Percentiles rank a stretch among this genome's conserved stretches.
Conservation (phyloP, 2,113 vertebrate genomes). For the Meriones unguiculatus region DNA sequence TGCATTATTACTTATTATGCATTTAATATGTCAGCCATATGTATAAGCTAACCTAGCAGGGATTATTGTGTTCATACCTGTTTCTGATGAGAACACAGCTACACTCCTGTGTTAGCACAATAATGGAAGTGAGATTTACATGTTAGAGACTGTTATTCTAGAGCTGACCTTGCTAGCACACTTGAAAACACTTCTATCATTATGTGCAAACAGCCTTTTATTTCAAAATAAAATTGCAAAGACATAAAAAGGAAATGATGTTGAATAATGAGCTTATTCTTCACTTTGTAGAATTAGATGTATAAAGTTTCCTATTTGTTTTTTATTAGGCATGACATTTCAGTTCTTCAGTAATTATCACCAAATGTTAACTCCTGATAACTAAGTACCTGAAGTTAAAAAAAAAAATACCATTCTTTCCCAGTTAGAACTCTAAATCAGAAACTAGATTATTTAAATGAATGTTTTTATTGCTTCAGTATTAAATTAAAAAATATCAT, state of each 20-base stretch:
- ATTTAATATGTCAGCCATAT: slow-evolving; percentile 1
- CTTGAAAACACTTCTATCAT: neutral
- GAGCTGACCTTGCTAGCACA: neutral
- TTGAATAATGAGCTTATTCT: neutral
- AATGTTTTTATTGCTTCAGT: slow-evolving; percentile 14
- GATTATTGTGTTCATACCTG: neutral
- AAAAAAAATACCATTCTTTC: neutral
- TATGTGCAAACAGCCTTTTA: slow-evolving; percentile 28
- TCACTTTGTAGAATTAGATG: slow-evolving; percentile 44
- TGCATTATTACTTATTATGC: slow-evolving; percentile 14
- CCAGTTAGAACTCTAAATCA: neutral
- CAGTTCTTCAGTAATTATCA: neutral
- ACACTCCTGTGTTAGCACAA: neutral
- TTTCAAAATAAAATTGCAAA: slow-evolving; percentile 47
- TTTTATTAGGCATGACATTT: neutral
- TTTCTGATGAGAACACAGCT: slow-evolving; percentile 5
- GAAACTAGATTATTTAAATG: neutral
- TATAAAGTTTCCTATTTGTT: slow-evolving; percentile 1
- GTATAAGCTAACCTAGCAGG: neutral
- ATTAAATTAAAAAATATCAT: neutral
- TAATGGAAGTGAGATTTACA: slow-evolving; percentile 7
- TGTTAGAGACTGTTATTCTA: neutral
- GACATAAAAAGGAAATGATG: neutral
- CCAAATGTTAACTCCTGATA: neutral
- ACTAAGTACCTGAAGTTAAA: neutral